Conservation (phyloP, 2,797 vertebrate species). For the Diplodus sargus region DNA sequence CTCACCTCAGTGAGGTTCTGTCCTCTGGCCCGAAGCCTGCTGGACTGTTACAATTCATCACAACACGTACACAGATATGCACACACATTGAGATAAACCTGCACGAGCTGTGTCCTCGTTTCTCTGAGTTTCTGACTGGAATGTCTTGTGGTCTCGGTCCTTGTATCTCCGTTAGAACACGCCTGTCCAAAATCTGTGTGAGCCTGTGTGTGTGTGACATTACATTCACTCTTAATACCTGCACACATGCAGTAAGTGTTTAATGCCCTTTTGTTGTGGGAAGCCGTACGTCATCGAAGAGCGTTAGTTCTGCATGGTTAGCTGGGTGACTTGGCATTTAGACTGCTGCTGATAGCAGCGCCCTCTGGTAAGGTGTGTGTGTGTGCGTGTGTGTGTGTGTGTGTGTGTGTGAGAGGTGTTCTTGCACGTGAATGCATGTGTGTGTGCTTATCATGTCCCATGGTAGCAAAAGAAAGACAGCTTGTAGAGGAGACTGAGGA, state of each 20-base stretch:
- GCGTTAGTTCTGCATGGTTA: slow-evolving; percentile 74
- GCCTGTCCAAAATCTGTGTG: neutral
- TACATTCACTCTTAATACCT: slow-evolving; percentile 40
- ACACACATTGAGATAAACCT: neutral
- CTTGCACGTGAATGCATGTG: slow-evolving; percentile 2
- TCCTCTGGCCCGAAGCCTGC: slow-evolving; percentile 45
- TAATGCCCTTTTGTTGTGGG: slow-evolving; percentile 52
- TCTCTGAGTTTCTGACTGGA: neutral
- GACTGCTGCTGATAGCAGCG: slow-evolving; percentile 57
- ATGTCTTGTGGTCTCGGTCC: neutral
- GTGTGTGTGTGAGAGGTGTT: neutral
- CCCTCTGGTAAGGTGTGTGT: slow-evolving; percentile 29
- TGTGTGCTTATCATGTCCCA: slow-evolving; percentile 63
- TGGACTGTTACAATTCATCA: slow-evolving; percentile 24
- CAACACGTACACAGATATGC: neutral
- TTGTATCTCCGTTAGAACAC: neutral
- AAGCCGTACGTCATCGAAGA: slow-evolving; percentile 25
- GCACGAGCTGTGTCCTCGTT: slow-evolving; percentile 9
- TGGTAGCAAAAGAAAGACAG: slow-evolving; percentile 34
- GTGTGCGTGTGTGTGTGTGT: neutral
- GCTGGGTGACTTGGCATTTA: slow-evolving; percentile 71
- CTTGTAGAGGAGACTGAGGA: slow-evolving; percentile 58
- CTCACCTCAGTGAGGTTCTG: slow-evolving; percentile 36
- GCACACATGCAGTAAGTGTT: slow-evolving; percentile 20
- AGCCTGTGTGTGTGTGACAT: neutral